phyloP scores from a whole-genome alignment of 1,140 invertebrate genomes.

The Drosophila tani region DNA sequence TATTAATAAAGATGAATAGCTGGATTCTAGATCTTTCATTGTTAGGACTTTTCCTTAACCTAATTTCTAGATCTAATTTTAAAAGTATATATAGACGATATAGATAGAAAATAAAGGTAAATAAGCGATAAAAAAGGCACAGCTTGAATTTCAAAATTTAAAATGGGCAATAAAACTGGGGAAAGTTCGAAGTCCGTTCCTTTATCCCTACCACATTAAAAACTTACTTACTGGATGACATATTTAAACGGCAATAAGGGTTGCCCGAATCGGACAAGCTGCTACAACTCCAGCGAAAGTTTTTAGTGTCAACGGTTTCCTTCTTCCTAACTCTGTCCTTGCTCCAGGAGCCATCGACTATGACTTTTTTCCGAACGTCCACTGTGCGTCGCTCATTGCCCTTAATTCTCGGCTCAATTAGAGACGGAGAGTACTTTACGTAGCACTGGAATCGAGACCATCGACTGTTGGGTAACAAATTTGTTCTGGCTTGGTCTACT shows the following conservation, averaged over 20 bases:
- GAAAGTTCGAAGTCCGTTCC: not conserved
- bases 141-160: not conserved
- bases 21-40: no score
- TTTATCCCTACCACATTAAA: not conserved
- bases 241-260: constrained; percentile 1
- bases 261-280: constrained; percentile 10
- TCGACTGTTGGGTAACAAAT: constrained; percentile 17
- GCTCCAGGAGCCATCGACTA: not conserved
- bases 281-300: constrained; percentile 10
- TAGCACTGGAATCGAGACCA: constrained; percentile 26
- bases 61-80: no score
- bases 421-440: constrained; percentile 2
- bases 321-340: not conserved
- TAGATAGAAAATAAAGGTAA: no score
- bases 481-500: constrained; percentile 16
- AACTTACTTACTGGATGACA: constrained; percentile 31
- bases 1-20: no score
- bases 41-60: no score
- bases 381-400: constrained; percentile 21
- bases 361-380: not conserved
- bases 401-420: constrained; percentile 8
- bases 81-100: no score
- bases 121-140: no score
- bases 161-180: not conserved
- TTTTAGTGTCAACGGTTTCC: not conserved